Conservation (phyloP, 2,113 vertebrate genomes). For the Pica pica region DNA sequence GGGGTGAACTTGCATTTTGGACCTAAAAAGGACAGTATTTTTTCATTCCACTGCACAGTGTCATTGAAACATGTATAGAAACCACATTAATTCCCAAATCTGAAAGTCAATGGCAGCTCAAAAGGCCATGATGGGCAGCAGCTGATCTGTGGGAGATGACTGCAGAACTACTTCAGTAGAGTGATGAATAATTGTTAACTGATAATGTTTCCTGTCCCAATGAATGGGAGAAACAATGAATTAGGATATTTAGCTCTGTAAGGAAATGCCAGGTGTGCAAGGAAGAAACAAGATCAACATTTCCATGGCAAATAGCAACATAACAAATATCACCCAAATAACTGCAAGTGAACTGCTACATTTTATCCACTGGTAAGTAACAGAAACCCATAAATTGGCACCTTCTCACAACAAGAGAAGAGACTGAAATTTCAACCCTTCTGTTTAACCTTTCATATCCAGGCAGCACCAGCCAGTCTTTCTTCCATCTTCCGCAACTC, state of each 20-base stretch:
- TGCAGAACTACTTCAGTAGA: not conserved
- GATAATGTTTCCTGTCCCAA: not conserved
- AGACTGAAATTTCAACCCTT: not conserved
- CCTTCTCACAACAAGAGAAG: not conserved
- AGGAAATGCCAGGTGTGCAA: fast-evolving
- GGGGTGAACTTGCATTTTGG: not conserved
- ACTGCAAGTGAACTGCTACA: fast-evolving
- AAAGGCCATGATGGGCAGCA: not conserved
- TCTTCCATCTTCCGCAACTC: not conserved
- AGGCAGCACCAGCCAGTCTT: not conserved
- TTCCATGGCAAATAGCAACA: fast-evolving
- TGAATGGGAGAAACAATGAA: not conserved
- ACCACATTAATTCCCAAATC: fast-evolving
- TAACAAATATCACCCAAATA: not conserved
- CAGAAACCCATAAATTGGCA: not conserved
- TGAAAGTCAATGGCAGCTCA: not conserved
- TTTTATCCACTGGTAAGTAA: not conserved
- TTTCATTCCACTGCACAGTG: not conserved
- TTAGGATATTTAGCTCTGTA: not conserved
- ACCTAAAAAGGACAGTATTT: not conserved
- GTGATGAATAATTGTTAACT: not conserved
- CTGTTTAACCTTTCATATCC: not conserved
- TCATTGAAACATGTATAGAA: not conserved
- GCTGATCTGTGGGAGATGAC: not conserved
- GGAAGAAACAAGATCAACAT: not conserved